These are phyloP conservation scores for Drosophila suzukii DNA, from an alignment of 1,140 invertebrate genomes.

Conservation along the genomic window DNA sequence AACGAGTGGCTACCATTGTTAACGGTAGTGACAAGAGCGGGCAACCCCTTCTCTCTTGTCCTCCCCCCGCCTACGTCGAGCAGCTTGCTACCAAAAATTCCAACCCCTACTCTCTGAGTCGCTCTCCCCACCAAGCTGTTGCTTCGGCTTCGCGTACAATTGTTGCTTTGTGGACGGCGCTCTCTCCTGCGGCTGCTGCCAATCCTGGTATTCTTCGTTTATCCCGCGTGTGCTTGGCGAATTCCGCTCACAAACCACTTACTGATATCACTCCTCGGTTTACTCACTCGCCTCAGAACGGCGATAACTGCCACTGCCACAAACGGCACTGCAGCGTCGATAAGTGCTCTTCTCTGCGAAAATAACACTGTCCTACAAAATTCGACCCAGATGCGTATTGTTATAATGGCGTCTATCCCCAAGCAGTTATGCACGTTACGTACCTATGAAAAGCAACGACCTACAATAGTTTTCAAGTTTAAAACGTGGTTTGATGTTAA, in stretches of 20 bases:
- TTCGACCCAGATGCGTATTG: no score
- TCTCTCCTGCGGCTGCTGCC: not conserved
- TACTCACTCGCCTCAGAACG: constrained; percentile 29
- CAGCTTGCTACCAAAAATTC: constrained; percentile 24
- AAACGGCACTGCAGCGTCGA: constrained; percentile 22
- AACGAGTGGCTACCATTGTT: constrained; percentile 53
- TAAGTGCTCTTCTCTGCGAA: constrained; percentile 25
- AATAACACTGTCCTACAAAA: constrained; percentile 9
- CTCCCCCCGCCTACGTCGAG: constrained; percentile 2
- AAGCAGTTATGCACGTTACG: no score
- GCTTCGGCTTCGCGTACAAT: constrained; percentile 27
- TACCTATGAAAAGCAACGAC: no score
- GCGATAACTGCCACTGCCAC: constrained; percentile 34
- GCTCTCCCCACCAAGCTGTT: constrained; percentile 29
- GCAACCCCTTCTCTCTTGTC: not conserved
- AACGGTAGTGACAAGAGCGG: constrained; percentile 20
- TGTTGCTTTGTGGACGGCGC: not conserved
- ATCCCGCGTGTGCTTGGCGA: not conserved
- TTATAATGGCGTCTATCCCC: no score
- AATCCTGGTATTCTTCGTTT: not conserved
- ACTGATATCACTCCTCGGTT: constrained; percentile 19
- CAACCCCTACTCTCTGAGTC: constrained; percentile 48
- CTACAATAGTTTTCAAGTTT: no score
- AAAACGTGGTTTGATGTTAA: no score
- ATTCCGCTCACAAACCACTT: not conserved